Base-by-base conservation (phyloP, 2,797 vertebrate genomes). In the Darevskia mixta region DNA sequence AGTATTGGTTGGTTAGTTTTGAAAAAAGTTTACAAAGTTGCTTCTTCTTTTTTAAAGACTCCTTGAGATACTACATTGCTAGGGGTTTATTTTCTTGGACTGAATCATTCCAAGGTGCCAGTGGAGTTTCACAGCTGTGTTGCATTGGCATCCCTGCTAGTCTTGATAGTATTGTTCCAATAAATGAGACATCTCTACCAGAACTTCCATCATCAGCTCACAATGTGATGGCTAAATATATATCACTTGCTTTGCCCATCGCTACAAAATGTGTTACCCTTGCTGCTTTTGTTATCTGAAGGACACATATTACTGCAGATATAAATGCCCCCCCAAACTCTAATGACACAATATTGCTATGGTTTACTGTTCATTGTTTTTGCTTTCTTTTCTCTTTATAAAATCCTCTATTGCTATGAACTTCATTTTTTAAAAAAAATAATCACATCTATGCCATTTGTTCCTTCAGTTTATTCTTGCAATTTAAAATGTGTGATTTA, bases 241-340 rank as follows among this genome's bases (percentile, higher is more conserved):
- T 38, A 49, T 88, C 82, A 80, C 64, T 86, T 88, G 4, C 49
- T 90, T 91, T 86, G 76, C 58, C 80, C 27, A 87, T 66, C 79
- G 91, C 89, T 93, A n/a, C 67, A 90, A 11, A 49, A 35, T 81
- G 55, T 58, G 84, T 64, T 77, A 23, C 77, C 23, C 32, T 89
- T 32, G 83, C 67, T 90, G 35, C 67, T 0, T 79, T 80, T 10
- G 25, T 73, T 73, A 67, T 90, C 94, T 91, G 84, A 89, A 89
- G 79, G 79, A 73, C 86, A 73, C 86, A 86, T 90, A 86, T 91
- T 95, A 91, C 90, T 93, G 83, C 87, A 72, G 87, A 71, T 45
- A 43, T 35, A 73, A 89, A 71, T 91, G 82, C 18, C 73, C 35
- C 32, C 72, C 72, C 20, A 38, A 90, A 85, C 49, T 90, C 88